phyloP scores from a whole-genome alignment of 2,113 vertebrate species.

The Atractosteus spatula region DNA sequence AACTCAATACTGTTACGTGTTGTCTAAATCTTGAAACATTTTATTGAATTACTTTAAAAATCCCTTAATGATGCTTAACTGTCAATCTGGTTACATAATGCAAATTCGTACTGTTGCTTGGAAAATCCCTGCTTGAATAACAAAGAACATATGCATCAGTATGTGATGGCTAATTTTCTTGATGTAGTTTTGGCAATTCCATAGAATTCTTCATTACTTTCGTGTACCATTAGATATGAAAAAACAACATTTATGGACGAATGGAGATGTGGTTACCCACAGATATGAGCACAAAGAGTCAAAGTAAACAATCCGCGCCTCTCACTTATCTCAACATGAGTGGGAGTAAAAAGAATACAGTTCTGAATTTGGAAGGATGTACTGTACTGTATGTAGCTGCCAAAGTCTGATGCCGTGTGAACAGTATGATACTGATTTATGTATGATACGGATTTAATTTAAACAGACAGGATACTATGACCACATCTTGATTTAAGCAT shows the following conservation, averaged over 20 bases:
- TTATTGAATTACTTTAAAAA: too few relatives aligned
- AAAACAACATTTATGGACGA: constrained; percentile 40
- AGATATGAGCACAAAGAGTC: constrained; percentile 40
- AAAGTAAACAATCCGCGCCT: constrained; percentile 42
- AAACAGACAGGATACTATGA: too few relatives aligned
- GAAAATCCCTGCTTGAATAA: neutral
- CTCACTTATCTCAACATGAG: neutral
- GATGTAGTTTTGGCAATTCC: constrained; percentile 2
- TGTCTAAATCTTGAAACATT: too few relatives aligned
- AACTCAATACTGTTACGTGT: too few relatives aligned
- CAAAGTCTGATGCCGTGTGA: too few relatives aligned
- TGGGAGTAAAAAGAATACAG: neutral
- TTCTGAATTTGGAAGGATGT: neutral
- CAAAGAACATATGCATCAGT: neutral
- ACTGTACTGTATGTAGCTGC: neutral
- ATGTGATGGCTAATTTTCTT: neutral
- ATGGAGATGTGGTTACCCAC: constrained; percentile 44
- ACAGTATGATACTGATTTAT: too few relatives aligned
- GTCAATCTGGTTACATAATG: neutral
- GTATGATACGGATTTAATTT: too few relatives aligned
- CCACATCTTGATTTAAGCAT: too few relatives aligned
- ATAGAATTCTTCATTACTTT: constrained; percentile 23
- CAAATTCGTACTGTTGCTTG: neutral
- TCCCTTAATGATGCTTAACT: too few relatives aligned
- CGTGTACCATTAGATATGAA: constrained; percentile 46